A percentile compares a stretch with the other conserved stretches of the same genome.
These are phyloP conservation scores for Phragmatobia fuliginosa DNA, from an alignment of 2,888 invertebrate genomes.

Conservation along the genomic window DNA sequence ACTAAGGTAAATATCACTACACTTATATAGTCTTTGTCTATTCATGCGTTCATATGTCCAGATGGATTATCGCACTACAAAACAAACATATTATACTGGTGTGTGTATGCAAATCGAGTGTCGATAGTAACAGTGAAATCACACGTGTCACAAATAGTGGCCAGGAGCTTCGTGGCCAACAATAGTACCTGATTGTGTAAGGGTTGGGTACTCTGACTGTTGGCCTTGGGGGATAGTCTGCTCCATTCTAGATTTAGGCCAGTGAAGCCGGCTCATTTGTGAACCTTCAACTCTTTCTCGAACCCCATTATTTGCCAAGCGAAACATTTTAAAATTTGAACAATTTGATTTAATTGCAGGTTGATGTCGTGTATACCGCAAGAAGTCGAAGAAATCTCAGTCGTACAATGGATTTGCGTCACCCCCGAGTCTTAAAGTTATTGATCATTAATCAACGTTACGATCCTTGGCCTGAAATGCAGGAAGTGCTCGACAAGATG, in stretches of 20 bases:
- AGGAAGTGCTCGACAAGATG: constrained; percentile 76
- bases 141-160: neutral
- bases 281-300: neutral
- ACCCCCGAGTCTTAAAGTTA: constrained; percentile 71
- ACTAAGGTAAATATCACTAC: constrained; percentile 67
- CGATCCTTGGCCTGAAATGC: constrained; percentile 73
- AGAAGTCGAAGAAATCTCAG: constrained; percentile 66
- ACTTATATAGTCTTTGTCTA: neutral
- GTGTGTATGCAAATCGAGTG: too few species aligned
- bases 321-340: neutral
- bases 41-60: neutral
- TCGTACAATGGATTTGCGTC: constrained; percentile 75
- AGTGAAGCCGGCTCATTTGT: too few species aligned
- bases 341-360: constrained; percentile 54
- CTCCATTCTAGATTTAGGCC: too few species aligned
- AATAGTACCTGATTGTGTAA: neutral
- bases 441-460: constrained; percentile 72
- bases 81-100: neutral
- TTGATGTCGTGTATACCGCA: constrained; percentile 68
- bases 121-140: neutral
- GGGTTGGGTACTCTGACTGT: neutral
- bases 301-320: neutral
- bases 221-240: too few species aligned
- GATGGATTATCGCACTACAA: neutral
- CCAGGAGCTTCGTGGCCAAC: too few species aligned